Base-by-base conservation (phyloP, 1,140 invertebrate genomes). In the Bilobella aurantiaca region DNA sequence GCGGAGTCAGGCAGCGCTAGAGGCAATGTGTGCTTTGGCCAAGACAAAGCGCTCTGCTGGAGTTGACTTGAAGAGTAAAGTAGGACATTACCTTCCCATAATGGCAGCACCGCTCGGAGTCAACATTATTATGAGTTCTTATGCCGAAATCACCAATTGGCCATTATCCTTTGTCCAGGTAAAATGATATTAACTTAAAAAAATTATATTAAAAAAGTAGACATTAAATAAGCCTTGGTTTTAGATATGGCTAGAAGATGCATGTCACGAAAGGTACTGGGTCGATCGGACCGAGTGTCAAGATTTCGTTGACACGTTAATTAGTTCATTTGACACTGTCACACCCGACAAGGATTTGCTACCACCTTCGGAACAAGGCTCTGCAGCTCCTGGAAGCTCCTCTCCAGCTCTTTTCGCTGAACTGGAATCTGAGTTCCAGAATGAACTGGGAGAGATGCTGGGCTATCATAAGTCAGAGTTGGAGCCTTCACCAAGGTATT, bases 161-260 rank as follows among this genome's bases (percentile, higher is more conserved):
- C 68, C 68, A 30, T 47, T 57, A n/a, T 23, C 34, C 18, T 64
- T 62, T 56, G n/a, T 69, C 37, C 46, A 53, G 28, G 64, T 70
- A 21, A 42, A 31, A 8, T 23, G 37, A 14, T 18, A 47, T 16
- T 28, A n/a, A 58, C 25, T 46, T 21, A 57, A 18, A 3, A 2
- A 34, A 57, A 25, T 30, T 0, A 63, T 5, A 28, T 5, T 16
- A 23, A 5, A 16, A 46, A 0, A 56, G 27, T 21, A 5, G 8
- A 57, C 18, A 27, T 63, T 27, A 59, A 49, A 49, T 49, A 49
- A 49, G 53, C 42, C 30, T n/a, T 47, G n/a, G 14, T 8, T 28
- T 2, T 12, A 93, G 85, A 81, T 92, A 0, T 98, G 93, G 75
- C 85, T 97, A 63, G 94, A 98, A 75, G 95, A 98, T 81, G 90